Percentiles rank a stretch among this genome's conserved stretches.
These are phyloP conservation scores for Oriolus oriolus DNA, from an alignment of 2,113 vertebrate species.

Conservation along the genomic window DNA sequence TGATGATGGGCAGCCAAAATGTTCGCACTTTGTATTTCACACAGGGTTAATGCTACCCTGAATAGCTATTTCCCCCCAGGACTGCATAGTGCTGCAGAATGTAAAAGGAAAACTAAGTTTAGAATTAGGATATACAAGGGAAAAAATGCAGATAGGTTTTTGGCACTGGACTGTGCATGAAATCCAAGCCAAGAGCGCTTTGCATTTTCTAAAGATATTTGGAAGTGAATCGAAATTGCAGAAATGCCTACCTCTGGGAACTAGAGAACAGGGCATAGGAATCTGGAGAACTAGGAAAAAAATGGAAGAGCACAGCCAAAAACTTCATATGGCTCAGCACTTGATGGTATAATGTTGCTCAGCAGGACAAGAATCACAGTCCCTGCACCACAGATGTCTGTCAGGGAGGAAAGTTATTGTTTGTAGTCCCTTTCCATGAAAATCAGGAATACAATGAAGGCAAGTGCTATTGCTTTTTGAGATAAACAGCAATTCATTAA, in stretches of 20 bases:
- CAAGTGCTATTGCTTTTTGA: not conserved
- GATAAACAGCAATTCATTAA: not conserved
- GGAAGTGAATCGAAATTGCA: slow-evolving; percentile 73
- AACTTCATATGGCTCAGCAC: slow-evolving; percentile 31
- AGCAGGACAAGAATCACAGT: slow-evolving; percentile 33
- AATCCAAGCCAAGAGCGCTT: slow-evolving; percentile 60
- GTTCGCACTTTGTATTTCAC: slow-evolving; percentile 34
- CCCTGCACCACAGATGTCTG: not conserved
- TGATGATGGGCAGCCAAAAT: slow-evolving; percentile 12
- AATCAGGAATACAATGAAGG: not conserved
- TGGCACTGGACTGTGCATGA: slow-evolving; percentile 46
- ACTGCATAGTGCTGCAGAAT: slow-evolving; percentile 32
- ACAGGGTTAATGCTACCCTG: slow-evolving; percentile 28
- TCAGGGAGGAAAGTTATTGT: not conserved
- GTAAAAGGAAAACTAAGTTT: slow-evolving; percentile 68
- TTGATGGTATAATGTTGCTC: slow-evolving; percentile 32
- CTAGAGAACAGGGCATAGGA: slow-evolving; percentile 53
- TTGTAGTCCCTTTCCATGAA: not conserved
- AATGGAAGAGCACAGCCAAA: slow-evolving; percentile 24
- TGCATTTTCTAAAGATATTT: slow-evolving; percentile 74
- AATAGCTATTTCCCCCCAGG: slow-evolving; percentile 34
- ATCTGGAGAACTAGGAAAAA: slow-evolving; percentile 47
- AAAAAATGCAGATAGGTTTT: slow-evolving; percentile 71
- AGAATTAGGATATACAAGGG: slow-evolving; percentile 71
- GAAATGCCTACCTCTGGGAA: slow-evolving; percentile 80